phyloP scores from a whole-genome alignment of 2,113 vertebrate species.

The Corythaixoides concolor region DNA sequence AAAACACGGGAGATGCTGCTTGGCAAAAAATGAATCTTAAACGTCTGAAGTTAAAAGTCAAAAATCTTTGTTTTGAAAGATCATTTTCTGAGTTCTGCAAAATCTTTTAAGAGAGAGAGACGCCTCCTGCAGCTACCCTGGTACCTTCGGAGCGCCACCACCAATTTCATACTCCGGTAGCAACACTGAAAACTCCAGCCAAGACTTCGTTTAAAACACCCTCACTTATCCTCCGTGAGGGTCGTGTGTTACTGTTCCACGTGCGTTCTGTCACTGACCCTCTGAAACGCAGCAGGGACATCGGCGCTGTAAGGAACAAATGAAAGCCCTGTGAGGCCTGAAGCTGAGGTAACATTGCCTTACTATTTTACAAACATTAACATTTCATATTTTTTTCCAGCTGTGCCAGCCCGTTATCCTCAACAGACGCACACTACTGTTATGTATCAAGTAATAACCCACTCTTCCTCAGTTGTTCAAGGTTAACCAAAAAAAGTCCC shows the following conservation, averaged over 20 bases:
- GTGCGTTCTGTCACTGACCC: not conserved
- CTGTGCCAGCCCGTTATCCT: not conserved
- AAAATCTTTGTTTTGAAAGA: not conserved
- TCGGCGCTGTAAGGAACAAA: not conserved
- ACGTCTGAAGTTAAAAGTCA: not conserved
- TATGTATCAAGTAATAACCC: not conserved
- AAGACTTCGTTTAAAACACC: not conserved
- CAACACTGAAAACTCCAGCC: not conserved
- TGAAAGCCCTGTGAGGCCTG: not conserved
- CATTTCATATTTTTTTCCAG: not conserved
- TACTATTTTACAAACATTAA: not conserved
- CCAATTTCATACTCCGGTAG: not conserved
- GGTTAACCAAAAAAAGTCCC: not conserved
- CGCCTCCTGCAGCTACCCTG: not conserved
- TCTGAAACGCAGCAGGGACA: not conserved
- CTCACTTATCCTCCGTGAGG: not conserved
- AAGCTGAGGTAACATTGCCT: not conserved
- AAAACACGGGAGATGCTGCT: not conserved
- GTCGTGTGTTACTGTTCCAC: fast-evolving
- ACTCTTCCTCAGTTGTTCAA: conserved; percentile 11
- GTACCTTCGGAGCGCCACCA: not conserved
- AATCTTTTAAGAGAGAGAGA: not conserved
- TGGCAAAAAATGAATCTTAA: not conserved
- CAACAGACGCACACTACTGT: not conserved
- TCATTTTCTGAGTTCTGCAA: not conserved